Percentiles rank a stretch among this genome's conserved stretches.
These are phyloP conservation scores for Diploscapter pachys DNA, from an alignment of 1,140 invertebrate genomes.

Conservation along the genomic window DNA sequence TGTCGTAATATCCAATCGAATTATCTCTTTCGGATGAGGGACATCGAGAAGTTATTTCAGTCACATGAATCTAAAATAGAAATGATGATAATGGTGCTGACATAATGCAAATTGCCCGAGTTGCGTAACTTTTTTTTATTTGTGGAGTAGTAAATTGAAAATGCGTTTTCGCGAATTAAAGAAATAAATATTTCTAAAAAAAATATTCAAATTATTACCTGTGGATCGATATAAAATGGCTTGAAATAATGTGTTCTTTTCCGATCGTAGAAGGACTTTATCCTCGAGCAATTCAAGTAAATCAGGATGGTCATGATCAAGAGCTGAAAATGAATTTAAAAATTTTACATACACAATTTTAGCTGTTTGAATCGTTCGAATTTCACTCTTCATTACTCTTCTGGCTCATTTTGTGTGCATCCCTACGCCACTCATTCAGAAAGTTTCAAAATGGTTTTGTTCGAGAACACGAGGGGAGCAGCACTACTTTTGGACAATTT, in stretches of 20 bases:
- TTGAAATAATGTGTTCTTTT: slow-evolving; percentile 30
- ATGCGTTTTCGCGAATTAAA: no score
- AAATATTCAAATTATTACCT: neutral
- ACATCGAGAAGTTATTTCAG: no score
- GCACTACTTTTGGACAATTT: neutral
- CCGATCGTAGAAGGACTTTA: slow-evolving; percentile 21
- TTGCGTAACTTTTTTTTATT: no score
- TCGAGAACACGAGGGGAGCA: slow-evolving; percentile 1
- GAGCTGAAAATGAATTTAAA: slow-evolving; percentile 6
- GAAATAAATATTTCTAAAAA: no score
- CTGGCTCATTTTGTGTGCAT: slow-evolving; percentile 5
- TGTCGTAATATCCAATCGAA: no score
- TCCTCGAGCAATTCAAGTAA: slow-evolving; percentile 26
- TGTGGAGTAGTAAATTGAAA: no score
- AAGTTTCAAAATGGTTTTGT: neutral
- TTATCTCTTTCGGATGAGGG: no score
- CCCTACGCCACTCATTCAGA: slow-evolving; percentile 9
- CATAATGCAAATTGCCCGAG: no score
- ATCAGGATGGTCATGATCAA: slow-evolving; percentile 12
- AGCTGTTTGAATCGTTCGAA: no score
- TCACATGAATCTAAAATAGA: no score
- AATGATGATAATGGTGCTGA: no score
- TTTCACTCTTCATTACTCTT: no score
- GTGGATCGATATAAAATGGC: slow-evolving; percentile 26
- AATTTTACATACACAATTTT: slow-evolving; percentile 2